Base-by-base conservation (phyloP, 1,140 invertebrate species). In the Philotrypesis tridentata region DNA sequence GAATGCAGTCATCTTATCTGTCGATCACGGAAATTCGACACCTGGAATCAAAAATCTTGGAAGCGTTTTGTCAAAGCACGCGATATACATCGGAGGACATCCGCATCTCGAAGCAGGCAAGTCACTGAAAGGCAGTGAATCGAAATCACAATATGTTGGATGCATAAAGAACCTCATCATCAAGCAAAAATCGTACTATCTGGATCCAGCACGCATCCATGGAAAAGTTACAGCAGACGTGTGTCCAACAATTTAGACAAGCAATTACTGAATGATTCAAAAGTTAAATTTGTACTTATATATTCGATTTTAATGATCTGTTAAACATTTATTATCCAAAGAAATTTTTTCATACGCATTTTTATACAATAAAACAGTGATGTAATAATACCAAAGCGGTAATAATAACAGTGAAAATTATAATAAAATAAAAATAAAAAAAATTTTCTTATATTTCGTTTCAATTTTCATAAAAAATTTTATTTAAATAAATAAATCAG, bases 51-150 rank as follows among this genome's bases (percentile, higher is more conserved):
- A 93, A 67, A 94, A 93, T 67, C 92, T 93, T 1, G 92, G 93
- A 1, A 93, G 94, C 1, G 96, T 97, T 0, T 94, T 97, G 82
- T 98, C 97, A 0, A 95, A 94, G 37, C 95, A 97, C 85, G 95
- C 97, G 0, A 90, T 99, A 1, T 99, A 96, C 89, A 93, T 99
- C 85, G 98, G 98, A 48, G 97, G 98, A 0, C 95, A 98, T 89
- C 95, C 95, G 85, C 94, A 88, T 91, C 21, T 92, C 92, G 73
- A 80, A 23, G 23, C 63, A 11, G 83, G 88, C 86, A 83, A 93
- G 89, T 85, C 91, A 92, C 2, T 94, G 89, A 85, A 94, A 48
- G 95, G 95, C 29, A 89, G 94, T 12, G 87, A 89, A 23, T 94
- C 95, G 0, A 91, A 92, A 2, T 92, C 94, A 17, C 95, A 96